Evolutionary conservation across 2,113 vertebrate genomes (phyloP).

Genomic region (Chamaetylas fuelleborni): DNA sequence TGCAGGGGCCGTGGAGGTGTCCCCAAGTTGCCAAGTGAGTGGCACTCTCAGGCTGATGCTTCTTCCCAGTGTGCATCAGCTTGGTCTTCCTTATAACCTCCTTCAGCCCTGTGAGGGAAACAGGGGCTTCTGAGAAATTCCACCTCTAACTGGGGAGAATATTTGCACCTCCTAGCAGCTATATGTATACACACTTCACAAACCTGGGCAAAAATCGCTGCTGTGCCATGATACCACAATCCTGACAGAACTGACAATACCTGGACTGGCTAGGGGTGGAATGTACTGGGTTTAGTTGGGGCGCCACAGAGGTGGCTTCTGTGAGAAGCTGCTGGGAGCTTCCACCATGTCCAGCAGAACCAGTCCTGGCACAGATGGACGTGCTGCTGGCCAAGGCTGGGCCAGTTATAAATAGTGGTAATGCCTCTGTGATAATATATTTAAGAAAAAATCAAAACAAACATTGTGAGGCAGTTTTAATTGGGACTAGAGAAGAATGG

Average conservation of each 20-base stretch:
- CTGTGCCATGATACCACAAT: not conserved
- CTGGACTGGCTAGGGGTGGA: not conserved
- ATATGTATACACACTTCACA: not conserved
- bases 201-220: not conserved
- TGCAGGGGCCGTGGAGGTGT: rapidly evolving
- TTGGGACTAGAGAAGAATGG: not conserved
- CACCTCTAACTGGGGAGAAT: rapidly evolving
- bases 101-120: not conserved
- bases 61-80: not conserved
- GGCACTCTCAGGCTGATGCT: not conserved
- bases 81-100: not conserved
- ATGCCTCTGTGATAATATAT: not conserved
- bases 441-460: not conserved
- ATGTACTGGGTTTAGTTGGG: not conserved
- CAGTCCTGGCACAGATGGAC: not conserved
- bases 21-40: not conserved
- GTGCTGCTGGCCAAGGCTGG: not conserved
- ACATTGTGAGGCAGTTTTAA: not conserved
- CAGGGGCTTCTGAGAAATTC: not conserved
- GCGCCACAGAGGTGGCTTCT: not conserved
- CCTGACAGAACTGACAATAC: not conserved
- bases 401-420: not conserved
- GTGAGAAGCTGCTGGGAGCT: not conserved
- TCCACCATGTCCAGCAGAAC: not conserved
- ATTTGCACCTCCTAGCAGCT: not conserved